Evolutionary conservation across 2,888 invertebrate species (phyloP), one percentile per base, ranked within the genome.

Genomic region (Lampropteryx suffumata): DNA sequence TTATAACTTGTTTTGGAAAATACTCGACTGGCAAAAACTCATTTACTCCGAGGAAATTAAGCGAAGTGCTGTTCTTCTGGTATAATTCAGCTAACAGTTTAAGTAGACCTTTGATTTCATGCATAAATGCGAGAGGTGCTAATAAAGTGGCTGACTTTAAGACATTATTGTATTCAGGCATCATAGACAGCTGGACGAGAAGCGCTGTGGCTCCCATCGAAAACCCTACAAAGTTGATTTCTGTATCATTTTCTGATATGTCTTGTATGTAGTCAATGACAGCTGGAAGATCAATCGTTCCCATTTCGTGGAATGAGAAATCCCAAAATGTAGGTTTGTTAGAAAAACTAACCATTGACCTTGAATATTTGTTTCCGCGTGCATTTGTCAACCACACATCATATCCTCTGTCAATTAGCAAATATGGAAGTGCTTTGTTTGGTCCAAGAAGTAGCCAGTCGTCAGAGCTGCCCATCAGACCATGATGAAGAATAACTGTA

Each of bases 321-420:
- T 82, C 60, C 79, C 78, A 81, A 55, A 67, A 77, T 0, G 69
- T 6, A 0, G 61, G 51, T 5, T 66, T 51, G 0, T 51, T n/a
- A 3, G 29, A 46, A 37, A 49, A 63, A 1, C 13, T 60, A 0
- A 52, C 33, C 48, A 76, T 72, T 3, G 45, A 45, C 48, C 47
- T 74, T 11, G 78, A 76, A 51, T 79, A 82, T 57, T 62, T 69
- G 42, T 75, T 82, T 11, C 80, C 77, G 52, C 79, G 69, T 4
- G 73, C 73, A 47, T 91, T 92, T 7, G 86, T 74, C 80, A 79
- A 88, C 94, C 84, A 95, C 0, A 91, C 90, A 55, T 91, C 91
- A 55, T 82, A 91, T 6, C 89, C 87, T 3, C 76, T 73, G 42
- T 93, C 78, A 79, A 87, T 76, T 82, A 94, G 40, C 26, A 76